Evolutionary conservation across 35 echinoderm and acorn worm species (phyloP).

Genomic region (Patiria miniata): DNA sequence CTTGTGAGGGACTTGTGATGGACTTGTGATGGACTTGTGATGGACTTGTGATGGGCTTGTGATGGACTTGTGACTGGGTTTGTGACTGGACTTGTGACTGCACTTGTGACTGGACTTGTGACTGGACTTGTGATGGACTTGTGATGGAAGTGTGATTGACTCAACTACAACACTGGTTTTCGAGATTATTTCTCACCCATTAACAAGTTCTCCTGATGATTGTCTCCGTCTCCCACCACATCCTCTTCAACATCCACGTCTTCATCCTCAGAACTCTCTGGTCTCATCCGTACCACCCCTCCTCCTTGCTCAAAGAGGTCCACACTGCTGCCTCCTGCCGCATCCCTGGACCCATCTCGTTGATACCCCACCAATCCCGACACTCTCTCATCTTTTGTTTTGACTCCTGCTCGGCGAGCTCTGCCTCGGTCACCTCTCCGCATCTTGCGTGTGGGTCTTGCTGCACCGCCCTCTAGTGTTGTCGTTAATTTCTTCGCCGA

Average conservation of each 20-base stretch:
- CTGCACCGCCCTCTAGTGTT: neutral
- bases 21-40: too few relatives aligned
- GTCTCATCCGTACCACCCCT: neutral
- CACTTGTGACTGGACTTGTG: too few relatives aligned
- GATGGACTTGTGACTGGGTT: too few relatives aligned
- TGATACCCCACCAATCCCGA: neutral
- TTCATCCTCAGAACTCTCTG: neutral
- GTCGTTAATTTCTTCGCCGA: too few relatives aligned
- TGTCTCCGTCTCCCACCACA: neutral
- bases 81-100: too few relatives aligned
- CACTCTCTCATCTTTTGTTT: neutral
- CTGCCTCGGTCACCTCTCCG: neutral
- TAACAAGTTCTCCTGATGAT: neutral
- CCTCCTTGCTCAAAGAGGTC: conserved; percentile 1
- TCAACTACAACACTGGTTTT: too few relatives aligned
- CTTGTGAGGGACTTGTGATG: too few relatives aligned
- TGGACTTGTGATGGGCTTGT: too few relatives aligned
- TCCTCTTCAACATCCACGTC: conserved; percentile 17
- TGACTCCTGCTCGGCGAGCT: neutral
- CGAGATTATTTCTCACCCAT: neutral
- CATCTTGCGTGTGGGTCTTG: neutral
- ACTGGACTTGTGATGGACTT: too few relatives aligned
- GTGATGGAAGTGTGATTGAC: too few relatives aligned
- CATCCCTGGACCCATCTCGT: neutral
- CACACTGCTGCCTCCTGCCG: neutral